Base-by-base conservation (phyloP, 2,797 vertebrate species). In the Mastacembelus armatus region DNA sequence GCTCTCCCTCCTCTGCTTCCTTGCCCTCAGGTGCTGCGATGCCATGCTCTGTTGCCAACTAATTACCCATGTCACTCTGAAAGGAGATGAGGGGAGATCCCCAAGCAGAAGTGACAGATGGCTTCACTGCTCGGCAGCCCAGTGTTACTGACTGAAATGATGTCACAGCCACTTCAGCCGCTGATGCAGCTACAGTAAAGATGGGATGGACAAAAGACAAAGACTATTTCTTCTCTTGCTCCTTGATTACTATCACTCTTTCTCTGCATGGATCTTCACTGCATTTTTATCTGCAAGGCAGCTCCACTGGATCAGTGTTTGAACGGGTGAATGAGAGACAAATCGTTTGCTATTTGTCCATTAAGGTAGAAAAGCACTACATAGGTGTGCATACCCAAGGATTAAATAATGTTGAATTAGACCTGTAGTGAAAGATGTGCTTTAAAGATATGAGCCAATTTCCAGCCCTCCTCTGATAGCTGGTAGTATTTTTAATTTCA, bases 51-150 rank as follows among this genome's bases (percentile, higher is more conserved):
- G 54, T 72, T 43, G 40, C 66, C 2, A 43, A 79, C 67, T 91
- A 87, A 91, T 91, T 88, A 88, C 77, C 78, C 30, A 35, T n/a
- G 70, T 59, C 36, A 18, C 76, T 49, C 39, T 24, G 63, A 61
- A 67, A 77, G 67, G 62, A 66, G 75, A 75, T 40, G 69, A 67
- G 58, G 65, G 83, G 60, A 70, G 63, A 74, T 84, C 81, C 85
- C 81, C n/a, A 0, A 78, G 77, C 33, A 24, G 60, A 84, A 77
- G 78, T 67, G 85, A 84, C 88, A 87, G 85, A 80, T 88, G 85
- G 73, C 77, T 74, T 57, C 33, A 65, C n/a, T 11, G 27, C 54
- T 64, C 57, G 42, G 55, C 45, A 71, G 52, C 66, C 33, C 66
- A 12, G 5, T n/a, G 48, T 55, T 54, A 33, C 38, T 38, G 59